These are phyloP conservation scores for Triplophysa siluroides DNA, from an alignment of 2,113 vertebrate genomes.

Conservation along the genomic window DNA sequence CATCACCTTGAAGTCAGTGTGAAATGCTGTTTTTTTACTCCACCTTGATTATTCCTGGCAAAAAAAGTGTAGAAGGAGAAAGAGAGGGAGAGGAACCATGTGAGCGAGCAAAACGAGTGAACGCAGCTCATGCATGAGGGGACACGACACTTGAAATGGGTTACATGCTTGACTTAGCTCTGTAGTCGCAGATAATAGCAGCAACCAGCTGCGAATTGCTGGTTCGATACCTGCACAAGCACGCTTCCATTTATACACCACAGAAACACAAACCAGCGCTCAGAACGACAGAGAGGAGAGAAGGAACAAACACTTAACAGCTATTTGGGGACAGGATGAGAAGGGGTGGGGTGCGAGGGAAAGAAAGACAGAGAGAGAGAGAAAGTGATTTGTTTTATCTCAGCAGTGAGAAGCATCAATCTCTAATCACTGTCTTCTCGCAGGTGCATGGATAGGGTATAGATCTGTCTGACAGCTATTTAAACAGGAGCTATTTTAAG, in stretches of 20 bases:
- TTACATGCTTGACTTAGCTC: constrained; percentile 60
- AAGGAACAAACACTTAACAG: constrained; percentile 41
- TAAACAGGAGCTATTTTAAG: constrained; percentile 36
- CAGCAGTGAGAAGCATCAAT: constrained; percentile 31
- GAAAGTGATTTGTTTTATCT: neutral
- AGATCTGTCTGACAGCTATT: constrained; percentile 45
- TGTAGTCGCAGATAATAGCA: constrained; percentile 57
- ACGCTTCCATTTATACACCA: constrained; percentile 47
- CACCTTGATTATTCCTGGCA: constrained; percentile 22
- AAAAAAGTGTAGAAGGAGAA: constrained; percentile 9
- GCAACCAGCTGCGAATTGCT: constrained; percentile 57
- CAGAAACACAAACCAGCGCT: constrained; percentile 26
- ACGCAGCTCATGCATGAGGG: constrained; percentile 42
- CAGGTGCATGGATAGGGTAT: constrained; percentile 21
- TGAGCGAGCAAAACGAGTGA: constrained; percentile 25
- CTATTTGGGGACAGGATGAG: constrained; percentile 33
- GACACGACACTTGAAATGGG: constrained; percentile 58
- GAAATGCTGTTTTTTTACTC: constrained; percentile 32
- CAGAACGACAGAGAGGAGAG: constrained; percentile 4
- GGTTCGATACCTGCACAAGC: constrained; percentile 53
- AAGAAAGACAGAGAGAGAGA: constrained; percentile 12
- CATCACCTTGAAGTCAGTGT: neutral
- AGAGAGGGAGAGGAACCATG: neutral
- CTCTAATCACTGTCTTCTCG: constrained; percentile 39
- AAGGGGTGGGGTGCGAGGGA: constrained; percentile 32